Conservation (phyloP, 1,140 invertebrate genomes). For the Ceratosolen solmsi region DNA sequence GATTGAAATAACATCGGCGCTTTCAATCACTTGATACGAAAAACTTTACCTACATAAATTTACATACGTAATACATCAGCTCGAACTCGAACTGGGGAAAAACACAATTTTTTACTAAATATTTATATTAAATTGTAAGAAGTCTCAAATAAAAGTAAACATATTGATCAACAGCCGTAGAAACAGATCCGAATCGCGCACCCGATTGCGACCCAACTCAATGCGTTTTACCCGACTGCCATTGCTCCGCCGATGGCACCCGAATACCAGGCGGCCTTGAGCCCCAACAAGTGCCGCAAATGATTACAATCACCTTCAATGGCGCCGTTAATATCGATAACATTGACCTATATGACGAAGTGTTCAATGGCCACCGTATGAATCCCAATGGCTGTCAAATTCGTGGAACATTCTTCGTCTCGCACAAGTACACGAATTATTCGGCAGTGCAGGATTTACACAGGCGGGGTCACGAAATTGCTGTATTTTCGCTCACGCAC, state of each 20-base stretch:
- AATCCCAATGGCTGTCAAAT: conserved; percentile 97
- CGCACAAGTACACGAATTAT: conserved; percentile 97
- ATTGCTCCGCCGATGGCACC: conserved; percentile 94
- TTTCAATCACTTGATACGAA: too few relatives aligned
- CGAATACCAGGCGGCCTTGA: conserved; percentile 89
- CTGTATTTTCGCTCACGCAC: conserved; percentile 93
- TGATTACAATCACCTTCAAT: conserved; percentile 96
- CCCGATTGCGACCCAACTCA: conserved; percentile 91
- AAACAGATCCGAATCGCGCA: conserved; percentile 90
- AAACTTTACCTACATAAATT: too few relatives aligned
- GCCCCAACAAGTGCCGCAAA: conserved; percentile 89
- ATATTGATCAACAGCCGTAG: conserved; percentile 79
- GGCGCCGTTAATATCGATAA: conserved; percentile 96
- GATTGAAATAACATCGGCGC: too few relatives aligned
- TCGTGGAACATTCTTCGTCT: conserved; percentile 95
- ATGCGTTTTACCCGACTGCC: conserved; percentile 92
- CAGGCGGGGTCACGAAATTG: conserved; percentile 93
- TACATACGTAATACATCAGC: too few relatives aligned
- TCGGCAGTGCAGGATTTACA: conserved; percentile 94
- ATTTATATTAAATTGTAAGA: too few relatives aligned
- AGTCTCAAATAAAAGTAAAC: too few relatives aligned
- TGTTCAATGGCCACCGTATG: conserved; percentile 88
- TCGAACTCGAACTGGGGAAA: too few relatives aligned
- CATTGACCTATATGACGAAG: conserved; percentile 91
- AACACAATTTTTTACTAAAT: too few relatives aligned